A percentile compares a stretch with the other conserved stretches of the same genome.
Conservation (phyloP, 1,140 invertebrate genomes). For the Pseudomyrmex dendroicus region DNA sequence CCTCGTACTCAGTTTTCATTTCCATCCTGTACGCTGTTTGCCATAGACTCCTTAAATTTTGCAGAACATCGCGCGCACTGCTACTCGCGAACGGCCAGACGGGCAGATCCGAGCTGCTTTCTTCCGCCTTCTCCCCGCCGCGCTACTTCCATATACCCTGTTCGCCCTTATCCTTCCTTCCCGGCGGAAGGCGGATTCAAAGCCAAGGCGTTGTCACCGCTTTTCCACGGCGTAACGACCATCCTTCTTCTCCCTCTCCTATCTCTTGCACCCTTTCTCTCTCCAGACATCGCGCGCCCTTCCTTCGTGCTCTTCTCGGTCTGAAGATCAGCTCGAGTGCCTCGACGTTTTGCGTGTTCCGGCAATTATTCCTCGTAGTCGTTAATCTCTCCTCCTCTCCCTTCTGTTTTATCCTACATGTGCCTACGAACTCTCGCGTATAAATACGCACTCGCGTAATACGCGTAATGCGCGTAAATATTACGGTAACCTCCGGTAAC, state of each 20-base stretch:
- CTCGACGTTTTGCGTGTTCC: slow-evolving; percentile 78
- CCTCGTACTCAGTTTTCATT: slow-evolving; percentile 61
- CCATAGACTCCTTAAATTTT: slow-evolving; percentile 74
- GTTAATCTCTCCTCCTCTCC: slow-evolving; percentile 66
- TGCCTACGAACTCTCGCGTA: slow-evolving; percentile 33
- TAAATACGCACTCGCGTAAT: slow-evolving; percentile 63
- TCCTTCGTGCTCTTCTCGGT: slow-evolving; percentile 64
- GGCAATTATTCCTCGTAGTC: slow-evolving; percentile 78
- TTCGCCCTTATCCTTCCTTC: neutral
- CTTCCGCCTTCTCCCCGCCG: slow-evolving; percentile 12
- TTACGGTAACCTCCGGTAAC: slow-evolving; percentile 64
- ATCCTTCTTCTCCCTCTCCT: slow-evolving; percentile 45
- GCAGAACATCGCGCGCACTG: slow-evolving; percentile 53
- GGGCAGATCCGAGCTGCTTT: slow-evolving; percentile 56
- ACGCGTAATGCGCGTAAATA: slow-evolving; percentile 2
- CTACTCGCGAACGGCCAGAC: slow-evolving; percentile 21
- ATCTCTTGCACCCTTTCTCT: slow-evolving; percentile 4
- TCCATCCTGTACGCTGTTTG: slow-evolving; percentile 42
- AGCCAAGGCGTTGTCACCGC: slow-evolving; percentile 69
- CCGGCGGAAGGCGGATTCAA: slow-evolving; percentile 58
- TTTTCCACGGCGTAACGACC: slow-evolving; percentile 72
- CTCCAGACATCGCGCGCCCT: neutral
- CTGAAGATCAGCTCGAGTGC: slow-evolving; percentile 78
- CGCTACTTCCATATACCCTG: neutral
- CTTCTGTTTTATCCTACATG: neutral